Conservation (phyloP, 2,113 vertebrate species). For the Neomonachus schauinslandi region DNA sequence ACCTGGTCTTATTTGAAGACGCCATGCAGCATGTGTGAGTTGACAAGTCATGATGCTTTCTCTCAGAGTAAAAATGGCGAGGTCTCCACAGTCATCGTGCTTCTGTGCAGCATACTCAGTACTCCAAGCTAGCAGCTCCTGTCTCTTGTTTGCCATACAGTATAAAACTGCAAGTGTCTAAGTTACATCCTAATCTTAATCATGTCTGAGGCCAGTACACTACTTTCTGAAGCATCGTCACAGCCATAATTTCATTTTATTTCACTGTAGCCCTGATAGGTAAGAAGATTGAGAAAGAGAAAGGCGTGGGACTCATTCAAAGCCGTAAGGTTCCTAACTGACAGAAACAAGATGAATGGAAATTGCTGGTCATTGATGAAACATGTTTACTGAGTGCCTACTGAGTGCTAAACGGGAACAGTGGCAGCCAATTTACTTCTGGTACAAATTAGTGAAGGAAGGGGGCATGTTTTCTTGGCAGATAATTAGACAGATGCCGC, state of each 20-base stretch:
- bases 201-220: not conserved
- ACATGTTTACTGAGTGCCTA: not conserved
- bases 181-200: not conserved
- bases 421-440: not conserved
- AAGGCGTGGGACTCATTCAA: not conserved
- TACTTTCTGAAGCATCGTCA: not conserved
- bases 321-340: not conserved
- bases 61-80: not conserved
- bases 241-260: not conserved
- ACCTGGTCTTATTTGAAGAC: conserved; percentile 89
- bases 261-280: not conserved
- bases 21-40: conserved; percentile 90
- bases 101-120: not conserved
- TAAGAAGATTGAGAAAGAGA: not conserved
- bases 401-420: not conserved
- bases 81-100: too few relatives aligned
- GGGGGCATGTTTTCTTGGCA: not conserved
- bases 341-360: not conserved
- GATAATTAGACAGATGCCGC: not conserved
- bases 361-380: not conserved
- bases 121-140: not conserved
- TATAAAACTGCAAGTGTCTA: not conserved
- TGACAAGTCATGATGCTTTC: not conserved
- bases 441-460: not conserved
- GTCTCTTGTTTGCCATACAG: not conserved